phyloP scores from a whole-genome alignment of 2,113 vertebrate genomes.

The Diphyllodes magnificus region DNA sequence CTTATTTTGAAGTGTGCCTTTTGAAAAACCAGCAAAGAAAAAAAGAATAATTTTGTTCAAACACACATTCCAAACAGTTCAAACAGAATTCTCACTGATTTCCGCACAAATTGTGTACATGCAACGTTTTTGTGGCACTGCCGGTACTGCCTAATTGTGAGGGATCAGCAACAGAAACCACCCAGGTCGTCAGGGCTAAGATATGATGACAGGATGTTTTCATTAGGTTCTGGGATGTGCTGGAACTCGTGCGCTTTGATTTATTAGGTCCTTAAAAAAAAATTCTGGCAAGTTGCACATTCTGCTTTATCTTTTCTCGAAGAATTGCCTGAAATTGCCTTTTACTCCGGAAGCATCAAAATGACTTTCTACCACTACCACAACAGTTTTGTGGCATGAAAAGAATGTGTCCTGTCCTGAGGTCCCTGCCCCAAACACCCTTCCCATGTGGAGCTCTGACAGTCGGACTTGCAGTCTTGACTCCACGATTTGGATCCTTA shows the following conservation, averaged over 20 bases:
- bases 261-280: not conserved
- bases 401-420: not conserved
- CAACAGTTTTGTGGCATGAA: not conserved
- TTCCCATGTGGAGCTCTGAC: not conserved
- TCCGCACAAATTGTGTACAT: not conserved
- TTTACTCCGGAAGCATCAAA: not conserved
- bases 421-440: not conserved
- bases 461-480: not conserved
- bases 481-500: not conserved
- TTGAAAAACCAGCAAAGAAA: not conserved
- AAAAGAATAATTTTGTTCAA: not conserved
- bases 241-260: not conserved
- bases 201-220: not conserved
- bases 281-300: not conserved
- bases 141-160: not conserved
- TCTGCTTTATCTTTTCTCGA: not conserved
- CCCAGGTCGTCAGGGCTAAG: not conserved
- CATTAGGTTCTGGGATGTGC: not conserved
- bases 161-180: not conserved
- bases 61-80: not conserved
- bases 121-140: not conserved
- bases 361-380: not conserved
- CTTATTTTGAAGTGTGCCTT: not conserved
- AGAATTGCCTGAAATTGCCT: not conserved
- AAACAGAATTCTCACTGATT: not conserved